Base-by-base conservation (phyloP, 2,113 vertebrate genomes). In the Isichthys henryi region DNA sequence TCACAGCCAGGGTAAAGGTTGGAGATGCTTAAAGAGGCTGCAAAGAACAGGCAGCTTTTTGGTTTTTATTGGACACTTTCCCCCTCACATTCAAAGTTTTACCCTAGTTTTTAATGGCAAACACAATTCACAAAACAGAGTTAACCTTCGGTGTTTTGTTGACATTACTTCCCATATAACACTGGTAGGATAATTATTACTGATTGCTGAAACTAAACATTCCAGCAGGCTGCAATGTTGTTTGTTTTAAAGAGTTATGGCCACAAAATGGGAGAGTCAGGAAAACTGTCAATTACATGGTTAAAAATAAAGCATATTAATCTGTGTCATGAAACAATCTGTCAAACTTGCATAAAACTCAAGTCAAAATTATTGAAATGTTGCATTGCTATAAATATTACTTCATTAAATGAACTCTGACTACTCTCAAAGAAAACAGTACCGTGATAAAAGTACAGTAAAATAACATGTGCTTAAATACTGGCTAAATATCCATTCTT, bases 1-100 rank as follows among this genome's bases (percentile, higher is more conserved):
- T 99, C 98, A 87, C 98, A 99, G 91, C 98, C 98, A 0, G 98
- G 98, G 92, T 98, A 99, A 89, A 99, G 94, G 94, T 98, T 98
- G 3, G 96, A 97, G 94, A 98, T 99, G 92, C 98, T 99, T 93
- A 97, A 97, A 0, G 98, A 99, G 92, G 98, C 98, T 99, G 84
- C 48, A 94, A 0, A 74, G 66, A 92, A 90, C 13, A 53, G 17
- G 53, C 43, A 92, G 80, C 23, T 3, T 62, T 56, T 17, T 52
- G 49, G 90, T 53, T 27, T 53, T 17, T 17, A 39, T 45, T 56
- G 17, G 19, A 21, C 27, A 56, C 2, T 74, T 74, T 31, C 27
- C 8, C 3, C 1, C 53, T 31, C 66, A 35, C n/a, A 74, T 74
- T 56, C 8, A 49, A 4, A 8, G 13, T 58, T 53, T 56, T 56